Evolutionary conservation across 2,113 vertebrate species (phyloP).

Genomic region (chimpanzee (Pan troglodytes)): DNA sequence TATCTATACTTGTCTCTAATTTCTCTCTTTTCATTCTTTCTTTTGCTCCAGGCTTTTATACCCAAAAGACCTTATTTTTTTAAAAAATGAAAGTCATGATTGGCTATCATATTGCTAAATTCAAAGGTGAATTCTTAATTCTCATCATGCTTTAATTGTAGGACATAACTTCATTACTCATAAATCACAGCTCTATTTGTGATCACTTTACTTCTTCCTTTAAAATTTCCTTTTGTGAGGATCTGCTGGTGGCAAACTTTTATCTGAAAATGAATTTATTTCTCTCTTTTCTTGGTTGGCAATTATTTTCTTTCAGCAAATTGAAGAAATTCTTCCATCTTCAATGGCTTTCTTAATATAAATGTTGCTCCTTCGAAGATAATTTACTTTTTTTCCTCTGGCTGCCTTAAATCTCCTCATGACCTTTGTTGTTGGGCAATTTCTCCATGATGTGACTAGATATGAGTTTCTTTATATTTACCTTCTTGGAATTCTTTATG

Average conservation of each 20-base stretch:
- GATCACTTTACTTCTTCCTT: not conserved
- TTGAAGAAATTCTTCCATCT: not conserved
- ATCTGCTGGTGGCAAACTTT: not conserved
- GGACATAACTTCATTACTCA: not conserved
- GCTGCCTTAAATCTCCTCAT: not conserved
- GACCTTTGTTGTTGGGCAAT: not conserved
- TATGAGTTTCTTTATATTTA: not conserved
- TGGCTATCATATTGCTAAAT: not conserved
- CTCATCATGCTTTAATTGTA: not conserved
- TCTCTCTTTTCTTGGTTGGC: not conserved
- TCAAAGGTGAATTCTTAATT: not conserved
- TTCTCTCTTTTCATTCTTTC: not conserved
- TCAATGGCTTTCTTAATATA: not conserved
- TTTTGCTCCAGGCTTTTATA: not conserved
- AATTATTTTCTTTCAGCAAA: not conserved
- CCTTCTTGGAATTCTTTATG: not conserved
- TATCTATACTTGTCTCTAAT: not conserved
- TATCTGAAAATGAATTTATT: not conserved
- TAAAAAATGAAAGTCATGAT: not conserved
- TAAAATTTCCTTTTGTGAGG: not conserved
- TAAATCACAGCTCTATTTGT: not conserved
- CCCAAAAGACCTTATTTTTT: not conserved
- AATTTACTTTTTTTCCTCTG: not conserved
- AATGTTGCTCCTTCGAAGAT: not conserved
- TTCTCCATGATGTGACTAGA: not conserved